Evolutionary conservation across 2,113 vertebrate species (phyloP).

Genomic region (Phodopus roborovskii): DNA sequence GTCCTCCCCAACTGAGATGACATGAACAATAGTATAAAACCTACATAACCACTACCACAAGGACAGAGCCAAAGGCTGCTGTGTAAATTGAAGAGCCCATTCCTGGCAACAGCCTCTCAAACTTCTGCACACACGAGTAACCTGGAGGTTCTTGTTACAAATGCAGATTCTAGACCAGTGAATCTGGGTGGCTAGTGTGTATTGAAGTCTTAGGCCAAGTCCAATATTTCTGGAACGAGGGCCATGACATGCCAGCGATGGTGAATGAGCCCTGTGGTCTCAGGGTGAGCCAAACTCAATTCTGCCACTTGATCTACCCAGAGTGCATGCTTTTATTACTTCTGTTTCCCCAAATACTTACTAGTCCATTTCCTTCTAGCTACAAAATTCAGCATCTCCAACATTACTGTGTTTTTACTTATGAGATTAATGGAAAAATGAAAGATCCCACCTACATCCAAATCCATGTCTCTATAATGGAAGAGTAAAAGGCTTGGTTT

Average conservation of each 20-base stretch:
- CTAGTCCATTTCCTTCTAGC: neutral
- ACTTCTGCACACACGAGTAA: neutral
- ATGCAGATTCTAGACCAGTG: neutral
- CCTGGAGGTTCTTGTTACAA: neutral
- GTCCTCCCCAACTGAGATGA: neutral
- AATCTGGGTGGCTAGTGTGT: neutral
- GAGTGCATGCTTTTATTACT: neutral
- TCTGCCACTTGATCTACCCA: neutral
- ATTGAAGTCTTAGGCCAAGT: neutral
- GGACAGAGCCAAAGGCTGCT: neutral
- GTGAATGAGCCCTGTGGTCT: neutral
- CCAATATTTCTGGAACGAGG: neutral
- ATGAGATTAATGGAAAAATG: neutral
- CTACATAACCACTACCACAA: too few relatives aligned
- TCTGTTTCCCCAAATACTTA: neutral
- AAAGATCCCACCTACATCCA: neutral
- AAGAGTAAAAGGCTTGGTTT: neutral
- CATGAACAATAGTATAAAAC: neutral
- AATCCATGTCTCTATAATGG: neutral
- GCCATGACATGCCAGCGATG: neutral
- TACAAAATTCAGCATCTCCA: neutral
- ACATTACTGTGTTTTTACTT: neutral
- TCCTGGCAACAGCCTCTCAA: neutral
- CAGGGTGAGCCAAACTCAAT: neutral
- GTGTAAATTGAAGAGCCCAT: fast-evolving